A percentile compares a stretch with the other conserved stretches of the same genome.
These are phyloP conservation scores for Gnathonemus longibarbis DNA, from an alignment of 2,113 vertebrate species.

Conservation along the genomic window DNA sequence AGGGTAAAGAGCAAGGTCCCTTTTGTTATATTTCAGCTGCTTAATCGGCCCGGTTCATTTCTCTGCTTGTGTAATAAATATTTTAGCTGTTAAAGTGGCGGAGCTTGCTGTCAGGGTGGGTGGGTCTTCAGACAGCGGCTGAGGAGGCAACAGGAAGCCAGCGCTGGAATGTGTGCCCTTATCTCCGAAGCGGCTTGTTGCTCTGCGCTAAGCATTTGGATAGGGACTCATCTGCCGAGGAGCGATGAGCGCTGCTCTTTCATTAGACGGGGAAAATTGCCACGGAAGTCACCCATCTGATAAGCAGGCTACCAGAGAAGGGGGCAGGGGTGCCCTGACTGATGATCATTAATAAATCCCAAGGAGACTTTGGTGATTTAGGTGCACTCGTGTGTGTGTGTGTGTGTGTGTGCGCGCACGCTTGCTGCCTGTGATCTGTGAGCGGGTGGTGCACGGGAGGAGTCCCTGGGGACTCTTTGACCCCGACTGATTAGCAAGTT, in stretches of 20 bases:
- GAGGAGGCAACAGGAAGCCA: neutral
- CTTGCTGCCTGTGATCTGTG: neutral
- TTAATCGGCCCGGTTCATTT: neutral
- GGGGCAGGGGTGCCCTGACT: constrained; percentile 38
- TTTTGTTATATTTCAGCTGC: neutral
- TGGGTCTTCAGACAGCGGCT: neutral
- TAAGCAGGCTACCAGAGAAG: constrained; percentile 35
- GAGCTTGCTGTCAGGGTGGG: neutral
- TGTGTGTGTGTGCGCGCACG: neutral
- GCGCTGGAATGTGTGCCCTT: constrained; percentile 12
- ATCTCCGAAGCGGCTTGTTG: constrained; percentile 26
- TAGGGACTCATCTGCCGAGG: constrained; percentile 5
- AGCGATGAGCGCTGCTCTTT: constrained; percentile 23
- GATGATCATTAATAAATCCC: constrained; percentile 35
- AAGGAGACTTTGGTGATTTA: constrained; percentile 34
- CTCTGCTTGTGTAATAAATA: neutral
- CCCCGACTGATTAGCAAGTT: constrained; percentile 28
- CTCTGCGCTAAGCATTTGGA: neutral
- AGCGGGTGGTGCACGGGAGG: constrained; percentile 7
- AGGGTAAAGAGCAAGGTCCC: neutral
- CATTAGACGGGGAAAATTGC: constrained; percentile 33
- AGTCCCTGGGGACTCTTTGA: constrained; percentile 31
- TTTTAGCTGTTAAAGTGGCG: neutral
- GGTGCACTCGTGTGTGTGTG: constrained; percentile 1
- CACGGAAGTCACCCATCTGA: constrained; percentile 43